phyloP scores from a whole-genome alignment of 2,888 invertebrate species.

The Leptinotarsa tumamoca region DNA sequence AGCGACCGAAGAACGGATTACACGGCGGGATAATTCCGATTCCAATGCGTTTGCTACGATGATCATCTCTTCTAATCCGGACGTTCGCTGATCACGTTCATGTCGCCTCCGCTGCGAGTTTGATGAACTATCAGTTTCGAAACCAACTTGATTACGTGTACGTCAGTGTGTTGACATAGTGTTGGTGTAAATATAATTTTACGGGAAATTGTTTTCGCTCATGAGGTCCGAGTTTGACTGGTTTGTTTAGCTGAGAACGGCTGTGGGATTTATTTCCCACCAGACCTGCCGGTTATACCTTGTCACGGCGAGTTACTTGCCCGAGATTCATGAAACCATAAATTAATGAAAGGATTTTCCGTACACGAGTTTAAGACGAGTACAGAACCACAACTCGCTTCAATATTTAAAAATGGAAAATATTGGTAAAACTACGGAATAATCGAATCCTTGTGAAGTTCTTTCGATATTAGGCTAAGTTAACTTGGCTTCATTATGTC shows the following conservation, averaged over 20 bases:
- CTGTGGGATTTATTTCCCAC: conserved; percentile 6
- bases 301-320: neutral
- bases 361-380: too few species aligned
- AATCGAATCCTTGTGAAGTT: too few species aligned
- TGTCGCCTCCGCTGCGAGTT: conserved; percentile 3
- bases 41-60: neutral
- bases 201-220: neutral
- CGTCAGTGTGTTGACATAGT: conserved; percentile 2
- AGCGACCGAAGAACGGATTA: too few species aligned
- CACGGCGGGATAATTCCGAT: too few species aligned
- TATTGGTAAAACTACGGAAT: too few species aligned
- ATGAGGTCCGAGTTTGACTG: neutral
- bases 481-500: too few species aligned
- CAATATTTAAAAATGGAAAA: too few species aligned
- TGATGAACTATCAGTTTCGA: conserved; percentile 14
- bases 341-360: neutral
- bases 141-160: conserved; percentile 9
- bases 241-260: neutral
- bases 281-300: neutral
- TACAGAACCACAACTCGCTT: too few species aligned
- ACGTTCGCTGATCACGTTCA: neutral
- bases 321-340: conserved; percentile 1
- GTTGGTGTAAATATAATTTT: conserved; percentile 3
- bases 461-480: too few species aligned
- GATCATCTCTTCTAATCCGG: neutral